Evolutionary conservation across 2,113 vertebrate genomes (phyloP).

Genomic region (Siniperca knerii): DNA sequence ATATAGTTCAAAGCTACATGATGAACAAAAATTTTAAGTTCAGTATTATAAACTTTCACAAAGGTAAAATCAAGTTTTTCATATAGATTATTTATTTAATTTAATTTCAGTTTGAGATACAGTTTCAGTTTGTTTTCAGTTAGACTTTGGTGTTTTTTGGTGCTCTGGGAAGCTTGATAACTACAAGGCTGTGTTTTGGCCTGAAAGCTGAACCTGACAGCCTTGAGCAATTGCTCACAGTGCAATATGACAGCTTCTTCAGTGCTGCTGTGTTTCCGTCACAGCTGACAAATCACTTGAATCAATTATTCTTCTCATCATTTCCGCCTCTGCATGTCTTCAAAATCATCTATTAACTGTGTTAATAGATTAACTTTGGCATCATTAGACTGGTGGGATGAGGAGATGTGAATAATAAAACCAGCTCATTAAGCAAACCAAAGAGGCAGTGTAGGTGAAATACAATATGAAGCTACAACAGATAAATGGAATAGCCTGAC

Average conservation of each 20-base stretch:
- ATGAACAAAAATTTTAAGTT: neutral
- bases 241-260: conserved; percentile 22
- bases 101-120: neutral
- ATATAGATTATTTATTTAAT: neutral
- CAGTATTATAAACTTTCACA: neutral
- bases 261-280: conserved; percentile 14
- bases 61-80: neutral
- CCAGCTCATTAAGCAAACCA: conserved; percentile 36
- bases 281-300: conserved; percentile 18
- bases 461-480: conserved; percentile 2
- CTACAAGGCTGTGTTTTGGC: conserved; percentile 14
- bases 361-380: conserved; percentile 31
- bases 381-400: neutral
- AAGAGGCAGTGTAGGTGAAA: conserved; percentile 27
- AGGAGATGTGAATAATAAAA: conserved; percentile 24
- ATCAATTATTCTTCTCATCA: conserved; percentile 16
- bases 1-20: neutral
- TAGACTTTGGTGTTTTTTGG: neutral
- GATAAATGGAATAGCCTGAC: conserved; percentile 15
- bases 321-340: neutral
- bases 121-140: neutral
- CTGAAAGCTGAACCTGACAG: conserved; percentile 25
- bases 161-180: conserved; percentile 1
- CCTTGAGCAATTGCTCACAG: conserved; percentile 9
- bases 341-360: conserved; percentile 2